Evolutionary conservation across 2,113 vertebrate species (phyloP).

Genomic region (Electrona antarctica): DNA sequence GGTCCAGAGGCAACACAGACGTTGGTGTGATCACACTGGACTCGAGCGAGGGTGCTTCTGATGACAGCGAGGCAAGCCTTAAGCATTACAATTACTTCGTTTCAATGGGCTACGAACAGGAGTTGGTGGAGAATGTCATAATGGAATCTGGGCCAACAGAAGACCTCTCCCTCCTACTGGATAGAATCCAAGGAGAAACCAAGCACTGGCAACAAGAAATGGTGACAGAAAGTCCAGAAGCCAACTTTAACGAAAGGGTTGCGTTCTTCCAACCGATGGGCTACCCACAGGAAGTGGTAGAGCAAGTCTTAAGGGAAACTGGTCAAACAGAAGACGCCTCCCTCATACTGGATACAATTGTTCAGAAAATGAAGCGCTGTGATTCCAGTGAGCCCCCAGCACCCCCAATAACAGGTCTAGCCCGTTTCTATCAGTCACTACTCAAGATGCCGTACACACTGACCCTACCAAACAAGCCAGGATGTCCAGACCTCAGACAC

Average conservation of each 20-base stretch:
- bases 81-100: too few relatives aligned
- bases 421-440: slow-evolving; percentile 90
- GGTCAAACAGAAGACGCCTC: slow-evolving; percentile 91
- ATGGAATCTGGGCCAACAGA: too few relatives aligned
- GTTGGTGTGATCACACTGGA: slow-evolving; percentile 61
- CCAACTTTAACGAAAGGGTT: slow-evolving; percentile 92
- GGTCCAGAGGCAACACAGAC: slow-evolving; percentile 60
- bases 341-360: slow-evolving; percentile 89
- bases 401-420: slow-evolving; percentile 85
- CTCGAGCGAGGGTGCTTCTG: slow-evolving; percentile 55
- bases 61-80: slow-evolving; percentile 66
- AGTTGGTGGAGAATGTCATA: too few relatives aligned
- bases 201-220: too few relatives aligned
- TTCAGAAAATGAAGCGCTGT: slow-evolving; percentile 81
- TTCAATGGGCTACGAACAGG: too few relatives aligned
- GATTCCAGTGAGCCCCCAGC: slow-evolving; percentile 58
- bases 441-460: slow-evolving; percentile 85
- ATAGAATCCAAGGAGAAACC: too few relatives aligned
- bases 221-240: slow-evolving; percentile 85
- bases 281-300: slow-evolving; percentile 90
- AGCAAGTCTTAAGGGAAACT: slow-evolving; percentile 86
- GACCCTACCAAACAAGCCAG: slow-evolving; percentile 89
- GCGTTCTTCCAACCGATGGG: slow-evolving; percentile 97
- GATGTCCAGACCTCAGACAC: slow-evolving; percentile 83
- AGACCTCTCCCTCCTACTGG: too few relatives aligned